Evolutionary conservation across 2,113 vertebrate genomes (phyloP).

Genomic region (Corythoichthys haematopterus): DNA sequence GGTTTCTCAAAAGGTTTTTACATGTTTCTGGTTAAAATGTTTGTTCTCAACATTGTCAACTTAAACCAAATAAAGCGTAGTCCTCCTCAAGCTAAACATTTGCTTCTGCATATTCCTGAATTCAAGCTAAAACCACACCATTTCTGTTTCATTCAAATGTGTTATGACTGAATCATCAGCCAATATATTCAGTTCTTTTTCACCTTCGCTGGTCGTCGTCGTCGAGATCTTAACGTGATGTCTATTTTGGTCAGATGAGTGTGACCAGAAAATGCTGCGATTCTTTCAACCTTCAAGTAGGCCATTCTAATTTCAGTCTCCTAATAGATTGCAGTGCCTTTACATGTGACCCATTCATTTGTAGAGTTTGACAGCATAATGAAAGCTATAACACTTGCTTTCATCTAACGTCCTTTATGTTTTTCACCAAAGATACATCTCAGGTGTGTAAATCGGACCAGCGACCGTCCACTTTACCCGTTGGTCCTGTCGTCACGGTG

Average conservation of each 20-base stretch:
- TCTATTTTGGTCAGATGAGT: constrained; percentile 21
- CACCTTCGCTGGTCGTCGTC: neutral
- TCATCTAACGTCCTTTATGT: neutral
- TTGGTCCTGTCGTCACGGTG: constrained; percentile 87
- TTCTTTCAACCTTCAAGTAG: constrained; percentile 31
- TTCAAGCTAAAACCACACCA: neutral
- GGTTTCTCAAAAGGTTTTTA: neutral
- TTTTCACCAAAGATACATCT: constrained; percentile 75
- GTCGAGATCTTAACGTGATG: neutral
- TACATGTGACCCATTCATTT: constrained; percentile 18
- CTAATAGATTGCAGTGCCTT: constrained; percentile 21
- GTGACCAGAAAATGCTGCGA: constrained; percentile 16
- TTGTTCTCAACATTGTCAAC: too few species aligned
- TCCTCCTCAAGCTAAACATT: neutral
- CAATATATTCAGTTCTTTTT: neutral
- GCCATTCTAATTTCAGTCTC: constrained; percentile 29
- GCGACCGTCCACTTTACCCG: constrained; percentile 90
- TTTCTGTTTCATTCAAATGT: neutral
- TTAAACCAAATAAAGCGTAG: too few species aligned
- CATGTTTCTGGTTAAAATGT: neutral
- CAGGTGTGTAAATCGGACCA: constrained; percentile 93
- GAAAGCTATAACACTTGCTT: neutral
- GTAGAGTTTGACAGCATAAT: constrained; percentile 9
- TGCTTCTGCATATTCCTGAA: neutral
- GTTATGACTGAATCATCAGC: neutral